A percentile compares a stretch with the other conserved stretches of the same genome.
Evolutionary conservation across 2,113 vertebrate species (phyloP).

Genomic region (Mesembrinibis cayennensis): DNA sequence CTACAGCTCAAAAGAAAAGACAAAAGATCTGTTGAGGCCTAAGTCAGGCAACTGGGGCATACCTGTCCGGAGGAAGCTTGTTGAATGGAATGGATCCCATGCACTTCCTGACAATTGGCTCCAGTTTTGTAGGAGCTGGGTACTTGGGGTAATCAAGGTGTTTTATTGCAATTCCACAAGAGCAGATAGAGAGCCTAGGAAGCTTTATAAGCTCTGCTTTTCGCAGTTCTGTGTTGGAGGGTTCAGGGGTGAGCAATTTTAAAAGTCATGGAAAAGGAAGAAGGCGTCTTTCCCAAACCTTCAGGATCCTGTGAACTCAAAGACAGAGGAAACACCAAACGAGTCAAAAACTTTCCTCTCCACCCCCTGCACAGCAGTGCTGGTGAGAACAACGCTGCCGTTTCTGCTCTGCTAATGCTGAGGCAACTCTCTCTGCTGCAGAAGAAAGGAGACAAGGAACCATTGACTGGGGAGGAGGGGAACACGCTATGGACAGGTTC

Average conservation of each 20-base stretch:
- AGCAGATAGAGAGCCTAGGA: neutral
- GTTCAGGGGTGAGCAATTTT: neutral
- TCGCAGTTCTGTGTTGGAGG: neutral
- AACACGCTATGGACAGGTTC: neutral
- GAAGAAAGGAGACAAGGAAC: neutral
- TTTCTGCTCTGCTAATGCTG: neutral
- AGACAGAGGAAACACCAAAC: neutral
- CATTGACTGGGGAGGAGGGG: neutral
- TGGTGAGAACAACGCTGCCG: neutral
- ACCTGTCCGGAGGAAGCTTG: neutral
- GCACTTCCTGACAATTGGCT: neutral
- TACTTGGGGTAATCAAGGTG: neutral
- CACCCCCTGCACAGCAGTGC: neutral
- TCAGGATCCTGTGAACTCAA: neutral
- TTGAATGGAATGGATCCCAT: neutral
- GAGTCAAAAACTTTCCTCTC: neutral
- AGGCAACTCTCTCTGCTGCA: neutral
- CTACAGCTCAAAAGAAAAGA: neutral
- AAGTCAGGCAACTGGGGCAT: neutral
- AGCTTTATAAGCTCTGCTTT: neutral
- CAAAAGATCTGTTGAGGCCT: neutral
- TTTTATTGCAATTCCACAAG: neutral
- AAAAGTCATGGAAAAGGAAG: neutral
- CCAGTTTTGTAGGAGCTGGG: neutral
- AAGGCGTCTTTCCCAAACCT: neutral